Percentiles rank a stretch among this genome's conserved stretches.
Conservation (phyloP, 2,888 invertebrate species). For the Podotricha telesiphe region DNA sequence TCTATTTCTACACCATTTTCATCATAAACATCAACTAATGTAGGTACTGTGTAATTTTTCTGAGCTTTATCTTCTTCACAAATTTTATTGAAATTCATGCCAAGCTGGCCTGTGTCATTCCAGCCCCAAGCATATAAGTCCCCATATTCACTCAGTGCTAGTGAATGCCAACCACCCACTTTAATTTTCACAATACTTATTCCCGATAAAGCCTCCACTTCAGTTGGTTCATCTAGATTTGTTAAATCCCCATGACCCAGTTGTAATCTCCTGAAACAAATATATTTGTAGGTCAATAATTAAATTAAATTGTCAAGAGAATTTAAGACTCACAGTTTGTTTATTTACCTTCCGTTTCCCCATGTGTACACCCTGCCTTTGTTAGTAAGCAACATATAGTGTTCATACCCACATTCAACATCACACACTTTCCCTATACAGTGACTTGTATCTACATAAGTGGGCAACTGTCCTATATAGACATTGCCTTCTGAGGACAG, state of each 20-base stretch:
- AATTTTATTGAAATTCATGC: conserved; percentile 78
- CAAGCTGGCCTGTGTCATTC: conserved; percentile 94
- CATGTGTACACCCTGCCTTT: conserved; percentile 90
- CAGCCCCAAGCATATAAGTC: conserved; percentile 96
- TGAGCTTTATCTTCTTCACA: conserved; percentile 45
- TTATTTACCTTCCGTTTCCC: conserved; percentile 90
- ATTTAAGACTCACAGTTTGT: not conserved
- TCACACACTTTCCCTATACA: conserved; percentile 82
- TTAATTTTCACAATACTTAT: conserved; percentile 87
- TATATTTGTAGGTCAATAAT: not conserved
- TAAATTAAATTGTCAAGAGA: no score
- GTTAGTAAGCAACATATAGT: conserved; percentile 87
- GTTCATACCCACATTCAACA: conserved; percentile 91
- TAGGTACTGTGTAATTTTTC: conserved; percentile 64
- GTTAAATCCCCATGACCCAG: conserved; percentile 90
- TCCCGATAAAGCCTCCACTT: conserved; percentile 90
- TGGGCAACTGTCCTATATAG: conserved; percentile 84
- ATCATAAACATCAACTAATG: conserved; percentile 67
- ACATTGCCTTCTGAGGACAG: conserved; percentile 67
- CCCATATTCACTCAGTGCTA: conserved; percentile 89
- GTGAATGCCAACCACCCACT: conserved; percentile 94
- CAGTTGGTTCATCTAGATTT: conserved; percentile 84
- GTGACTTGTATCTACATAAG: conserved; percentile 82
- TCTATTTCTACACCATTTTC: conserved; percentile 69
- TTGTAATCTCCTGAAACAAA: conserved; percentile 89